Conservation (phyloP, 2,797 vertebrate genomes). For the Caiman crocodilus region DNA sequence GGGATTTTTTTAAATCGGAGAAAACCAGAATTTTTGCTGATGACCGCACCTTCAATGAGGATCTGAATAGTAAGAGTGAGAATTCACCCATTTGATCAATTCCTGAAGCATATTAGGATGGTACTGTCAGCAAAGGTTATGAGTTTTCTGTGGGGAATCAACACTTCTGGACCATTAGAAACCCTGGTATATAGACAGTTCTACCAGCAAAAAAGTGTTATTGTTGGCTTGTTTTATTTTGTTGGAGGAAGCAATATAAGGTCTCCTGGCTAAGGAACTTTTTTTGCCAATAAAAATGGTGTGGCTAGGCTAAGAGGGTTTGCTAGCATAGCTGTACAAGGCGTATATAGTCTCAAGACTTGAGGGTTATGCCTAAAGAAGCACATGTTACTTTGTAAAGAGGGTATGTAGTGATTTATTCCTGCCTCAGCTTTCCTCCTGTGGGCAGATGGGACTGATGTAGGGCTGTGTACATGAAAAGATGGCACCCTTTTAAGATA, state of each 20-base stretch:
- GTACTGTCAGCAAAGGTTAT: constrained; percentile 21
- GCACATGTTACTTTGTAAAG: background rate
- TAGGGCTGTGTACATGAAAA: background rate
- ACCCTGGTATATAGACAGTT: constrained; percentile 30
- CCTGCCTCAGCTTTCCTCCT: constrained; percentile 17
- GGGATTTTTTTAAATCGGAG: too few species aligned
- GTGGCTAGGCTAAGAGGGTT: background rate
- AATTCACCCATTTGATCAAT: too few species aligned
- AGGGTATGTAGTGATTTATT: constrained; percentile 48
- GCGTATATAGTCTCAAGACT: constrained; percentile 21
- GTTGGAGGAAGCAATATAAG: constrained; percentile 43
- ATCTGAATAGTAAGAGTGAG: too few species aligned
- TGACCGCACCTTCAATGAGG: too few species aligned
- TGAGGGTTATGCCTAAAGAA: constrained; percentile 45
- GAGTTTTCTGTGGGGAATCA: constrained; percentile 24
- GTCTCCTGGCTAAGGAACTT: constrained; percentile 28
- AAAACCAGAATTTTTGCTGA: too few species aligned
- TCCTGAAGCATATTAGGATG: background rate
- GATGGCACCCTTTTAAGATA: background rate
- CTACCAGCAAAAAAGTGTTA: constrained; percentile 39
- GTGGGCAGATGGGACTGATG: constrained; percentile 14
- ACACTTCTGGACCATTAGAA: constrained; percentile 50
- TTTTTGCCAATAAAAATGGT: constrained; percentile 24
- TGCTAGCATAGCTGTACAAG: constrained; percentile 49
- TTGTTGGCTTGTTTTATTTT: constrained; percentile 60